Evolutionary conservation across 2,888 invertebrate genomes (phyloP).

Genomic region (Caenorhabditis wallacei): DNA sequence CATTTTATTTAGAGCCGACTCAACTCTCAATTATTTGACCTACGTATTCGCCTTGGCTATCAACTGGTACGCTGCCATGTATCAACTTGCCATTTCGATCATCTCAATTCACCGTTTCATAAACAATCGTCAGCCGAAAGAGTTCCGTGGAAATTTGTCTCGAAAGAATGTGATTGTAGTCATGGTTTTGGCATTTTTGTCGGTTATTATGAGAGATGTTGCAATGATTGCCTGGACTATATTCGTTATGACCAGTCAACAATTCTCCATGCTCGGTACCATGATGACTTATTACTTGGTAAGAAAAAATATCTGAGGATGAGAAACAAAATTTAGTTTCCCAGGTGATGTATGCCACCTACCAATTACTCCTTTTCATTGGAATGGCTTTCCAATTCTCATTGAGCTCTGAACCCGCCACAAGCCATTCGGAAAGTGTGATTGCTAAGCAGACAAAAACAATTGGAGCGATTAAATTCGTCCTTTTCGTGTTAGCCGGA

Average conservation of each 20-base stretch:
- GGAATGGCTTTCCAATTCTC: neutral
- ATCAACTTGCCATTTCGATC: neutral
- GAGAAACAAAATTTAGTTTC: neutral
- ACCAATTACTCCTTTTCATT: neutral
- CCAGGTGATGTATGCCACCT: neutral
- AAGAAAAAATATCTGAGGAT: neutral
- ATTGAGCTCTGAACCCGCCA: too few relatives aligned
- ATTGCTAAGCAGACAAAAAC: neutral
- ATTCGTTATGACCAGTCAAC: neutral
- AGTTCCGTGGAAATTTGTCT: neutral
- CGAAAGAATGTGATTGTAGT: neutral
- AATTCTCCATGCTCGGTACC: neutral
- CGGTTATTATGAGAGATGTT: neutral
- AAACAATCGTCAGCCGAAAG: neutral
- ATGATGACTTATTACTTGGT: neutral
- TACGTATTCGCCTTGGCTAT: neutral
- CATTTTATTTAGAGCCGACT: neutral
- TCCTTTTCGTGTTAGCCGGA: neutral
- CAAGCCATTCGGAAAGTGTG: neutral
- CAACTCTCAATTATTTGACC: neutral
- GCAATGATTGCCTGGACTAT: neutral
- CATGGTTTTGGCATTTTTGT: neutral
- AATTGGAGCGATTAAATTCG: neutral
- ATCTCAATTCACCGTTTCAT: conserved; percentile 18
- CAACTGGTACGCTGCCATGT: neutral